A percentile compares a stretch with the other conserved stretches of the same genome.
phyloP scores from a whole-genome alignment of 2,888 invertebrate genomes.

The Lochmaea crataegi region DNA sequence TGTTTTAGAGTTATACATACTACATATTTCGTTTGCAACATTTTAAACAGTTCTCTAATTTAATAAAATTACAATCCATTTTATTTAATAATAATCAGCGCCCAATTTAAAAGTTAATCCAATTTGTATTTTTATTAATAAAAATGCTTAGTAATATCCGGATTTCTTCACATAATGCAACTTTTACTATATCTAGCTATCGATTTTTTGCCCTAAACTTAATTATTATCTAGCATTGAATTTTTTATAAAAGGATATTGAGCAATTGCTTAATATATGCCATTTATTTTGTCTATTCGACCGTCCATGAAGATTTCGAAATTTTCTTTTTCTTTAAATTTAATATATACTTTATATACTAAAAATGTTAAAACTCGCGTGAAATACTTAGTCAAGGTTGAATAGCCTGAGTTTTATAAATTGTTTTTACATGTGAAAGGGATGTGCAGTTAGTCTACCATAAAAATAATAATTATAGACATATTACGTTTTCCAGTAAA shows the following conservation, averaged over 20 bases:
- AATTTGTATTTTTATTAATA: neutral
- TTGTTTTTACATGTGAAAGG: neutral
- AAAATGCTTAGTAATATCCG: constrained; percentile 4
- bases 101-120: neutral
- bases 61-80: neutral
- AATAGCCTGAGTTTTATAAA: neutral
- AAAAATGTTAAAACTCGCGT: neutral
- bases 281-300: neutral
- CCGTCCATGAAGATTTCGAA: neutral
- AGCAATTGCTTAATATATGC: neutral
- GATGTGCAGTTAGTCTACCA: neutral
- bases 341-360: neutral
- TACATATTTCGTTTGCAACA: neutral
- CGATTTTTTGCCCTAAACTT: neutral
- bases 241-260: neutral
- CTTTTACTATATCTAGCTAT: neutral
- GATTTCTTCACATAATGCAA: neutral
- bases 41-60: neutral
- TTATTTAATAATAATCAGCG: neutral
- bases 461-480: neutral
- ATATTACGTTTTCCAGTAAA: neutral
- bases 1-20: neutral
- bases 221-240: too few relatives aligned
- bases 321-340: neutral
- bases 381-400: neutral